A percentile compares a stretch with the other conserved stretches of the same genome.
Conservation (phyloP, 2,797 vertebrate species). For the Bradypus variegatus region DNA sequence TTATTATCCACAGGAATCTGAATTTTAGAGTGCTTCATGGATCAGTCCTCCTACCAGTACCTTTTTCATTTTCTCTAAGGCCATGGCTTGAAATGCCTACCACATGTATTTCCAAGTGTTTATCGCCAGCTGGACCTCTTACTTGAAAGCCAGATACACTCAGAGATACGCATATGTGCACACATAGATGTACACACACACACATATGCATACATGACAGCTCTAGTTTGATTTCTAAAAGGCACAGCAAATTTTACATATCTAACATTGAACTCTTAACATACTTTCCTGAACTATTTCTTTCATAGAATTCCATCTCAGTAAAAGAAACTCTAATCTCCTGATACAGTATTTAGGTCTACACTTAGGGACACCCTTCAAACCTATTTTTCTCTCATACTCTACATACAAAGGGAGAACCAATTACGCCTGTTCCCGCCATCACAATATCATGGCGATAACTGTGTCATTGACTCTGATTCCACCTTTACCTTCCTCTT, state of each 20-base stretch:
- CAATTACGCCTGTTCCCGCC: background rate
- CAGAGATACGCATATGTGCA: too few species aligned
- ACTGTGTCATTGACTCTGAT: background rate
- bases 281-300: background rate
- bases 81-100: background rate
- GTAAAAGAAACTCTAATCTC: background rate
- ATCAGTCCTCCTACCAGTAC: background rate
- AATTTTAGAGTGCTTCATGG: background rate
- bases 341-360: background rate
- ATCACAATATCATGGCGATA: background rate
- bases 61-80: background rate
- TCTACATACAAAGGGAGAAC: background rate
- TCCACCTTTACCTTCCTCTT: background rate
- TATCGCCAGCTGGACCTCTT: background rate
- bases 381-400: background rate
- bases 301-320: background rate
- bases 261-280: background rate
- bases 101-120: background rate
- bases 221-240: too few species aligned
- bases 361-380: background rate
- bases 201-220: too few species aligned
- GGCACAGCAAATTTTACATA: too few species aligned
- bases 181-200: too few species aligned
- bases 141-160: background rate
- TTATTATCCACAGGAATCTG: background rate